A percentile compares a stretch with the other conserved stretches of the same genome.
phyloP scores from a whole-genome alignment of 2,888 invertebrate species.

The Gasteruption jaculator region DNA sequence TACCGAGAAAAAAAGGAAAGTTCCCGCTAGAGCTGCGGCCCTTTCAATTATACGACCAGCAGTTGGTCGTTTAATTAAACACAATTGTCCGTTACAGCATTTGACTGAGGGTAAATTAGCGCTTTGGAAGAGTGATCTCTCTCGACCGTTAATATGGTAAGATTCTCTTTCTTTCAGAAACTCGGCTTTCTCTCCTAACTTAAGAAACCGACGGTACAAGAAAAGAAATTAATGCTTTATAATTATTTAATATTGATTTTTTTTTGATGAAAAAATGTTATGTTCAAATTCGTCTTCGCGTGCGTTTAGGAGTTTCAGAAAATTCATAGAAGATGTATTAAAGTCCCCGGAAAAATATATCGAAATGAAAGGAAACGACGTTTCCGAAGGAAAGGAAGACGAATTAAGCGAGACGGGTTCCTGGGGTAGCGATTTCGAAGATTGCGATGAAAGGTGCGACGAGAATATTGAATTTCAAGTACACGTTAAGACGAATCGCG shows the following conservation, averaged over 20 bases:
- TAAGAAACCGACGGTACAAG: conserved; percentile 25
- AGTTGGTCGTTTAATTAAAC: conserved; percentile 38
- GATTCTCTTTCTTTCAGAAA: conserved; percentile 10
- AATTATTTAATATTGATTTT: conserved; percentile 8
- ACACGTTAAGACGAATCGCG: background rate
- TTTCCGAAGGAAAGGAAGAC: conserved; percentile 25
- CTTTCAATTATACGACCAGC: no score
- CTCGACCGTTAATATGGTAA: conserved; percentile 44
- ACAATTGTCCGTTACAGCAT: conserved; percentile 42
- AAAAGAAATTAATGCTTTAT: no score
- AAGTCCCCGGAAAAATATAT: conserved; percentile 38
- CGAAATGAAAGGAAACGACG: conserved; percentile 20
- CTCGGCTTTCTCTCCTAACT: conserved; percentile 16
- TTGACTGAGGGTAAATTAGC: conserved; percentile 49
- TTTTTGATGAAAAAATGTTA: no score
- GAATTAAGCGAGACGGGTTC: conserved; percentile 36
- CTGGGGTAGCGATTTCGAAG: conserved; percentile 49
- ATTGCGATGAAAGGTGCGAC: conserved; percentile 25
- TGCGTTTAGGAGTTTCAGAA: conserved; percentile 42
- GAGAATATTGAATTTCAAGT: conserved; percentile 9
- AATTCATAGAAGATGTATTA: conserved; percentile 40
- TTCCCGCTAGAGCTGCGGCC: no score
- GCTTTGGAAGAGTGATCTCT: conserved; percentile 48
- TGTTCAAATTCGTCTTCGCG: no score
- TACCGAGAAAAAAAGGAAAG: no score